Evolutionary conservation across 1,140 invertebrate species (phyloP).

Genomic region (Bicyclus anynana): DNA sequence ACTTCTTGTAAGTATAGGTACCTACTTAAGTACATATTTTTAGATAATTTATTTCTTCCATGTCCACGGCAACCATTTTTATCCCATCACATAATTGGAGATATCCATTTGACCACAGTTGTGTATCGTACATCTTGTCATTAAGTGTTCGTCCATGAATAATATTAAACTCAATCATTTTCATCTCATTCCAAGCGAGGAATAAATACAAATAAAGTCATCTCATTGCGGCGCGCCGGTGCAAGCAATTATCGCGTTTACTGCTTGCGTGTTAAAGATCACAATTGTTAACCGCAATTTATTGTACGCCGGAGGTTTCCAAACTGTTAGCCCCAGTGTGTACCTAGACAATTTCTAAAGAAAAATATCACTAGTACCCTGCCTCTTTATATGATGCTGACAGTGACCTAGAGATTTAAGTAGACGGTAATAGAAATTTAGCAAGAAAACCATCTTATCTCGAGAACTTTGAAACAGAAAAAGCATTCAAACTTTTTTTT

Average conservation of each 20-base stretch:
- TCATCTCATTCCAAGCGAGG: constrained; percentile 28
- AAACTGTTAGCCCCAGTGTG: neutral
- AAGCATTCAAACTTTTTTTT: too few species aligned
- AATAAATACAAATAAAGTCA: constrained; percentile 31
- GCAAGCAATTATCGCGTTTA: constrained; percentile 31
- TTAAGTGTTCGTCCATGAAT: constrained; percentile 47
- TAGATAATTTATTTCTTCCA: too few species aligned
- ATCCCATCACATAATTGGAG: neutral
- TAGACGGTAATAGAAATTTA: too few species aligned
- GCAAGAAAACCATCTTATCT: too few species aligned
- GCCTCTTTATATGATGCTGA: too few species aligned
- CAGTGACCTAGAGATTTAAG: too few species aligned
- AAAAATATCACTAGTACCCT: too few species aligned
- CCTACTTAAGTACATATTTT: too few species aligned
- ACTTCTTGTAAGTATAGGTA: too few species aligned
- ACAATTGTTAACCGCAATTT: constrained; percentile 17
- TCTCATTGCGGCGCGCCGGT: neutral
- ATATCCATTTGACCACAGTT: neutral
- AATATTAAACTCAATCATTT: constrained; percentile 50
- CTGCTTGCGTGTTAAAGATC: constrained; percentile 21
- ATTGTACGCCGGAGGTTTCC: neutral
- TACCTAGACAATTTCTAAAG: neutral
- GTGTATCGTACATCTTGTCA: constrained; percentile 37
- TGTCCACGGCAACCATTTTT: too few species aligned
- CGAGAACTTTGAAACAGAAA: too few species aligned